phyloP scores from a whole-genome alignment of 2,888 invertebrate species.

The Galerucella calmariensis region DNA sequence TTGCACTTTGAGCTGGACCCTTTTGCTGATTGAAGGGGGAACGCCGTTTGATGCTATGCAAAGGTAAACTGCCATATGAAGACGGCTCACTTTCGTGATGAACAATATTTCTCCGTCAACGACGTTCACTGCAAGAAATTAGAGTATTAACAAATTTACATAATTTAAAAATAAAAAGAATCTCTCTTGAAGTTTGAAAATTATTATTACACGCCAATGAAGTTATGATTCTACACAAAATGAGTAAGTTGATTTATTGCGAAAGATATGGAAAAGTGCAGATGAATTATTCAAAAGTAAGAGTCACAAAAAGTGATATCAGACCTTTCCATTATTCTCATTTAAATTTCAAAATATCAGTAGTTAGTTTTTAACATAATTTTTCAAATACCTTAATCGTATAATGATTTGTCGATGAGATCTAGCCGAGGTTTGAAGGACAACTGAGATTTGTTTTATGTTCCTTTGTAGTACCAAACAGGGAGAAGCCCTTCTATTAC shows the following conservation, averaged over 20 bases:
- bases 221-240: slow-evolving; percentile 40
- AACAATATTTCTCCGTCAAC: slow-evolving; percentile 89
- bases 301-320: slow-evolving; percentile 8
- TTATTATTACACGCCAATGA: neutral
- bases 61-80: slow-evolving; percentile 93
- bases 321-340: neutral
- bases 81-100: slow-evolving; percentile 87
- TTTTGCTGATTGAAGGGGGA: slow-evolving; percentile 88
- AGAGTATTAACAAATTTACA: too few species aligned
- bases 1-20: slow-evolving; percentile 84
- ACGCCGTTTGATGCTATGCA: slow-evolving; percentile 95
- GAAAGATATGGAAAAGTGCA: slow-evolving; percentile 37
- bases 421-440: too few species aligned
- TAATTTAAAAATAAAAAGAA: too few species aligned
- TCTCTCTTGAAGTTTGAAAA: too few species aligned
- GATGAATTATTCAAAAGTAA: slow-evolving; percentile 41
- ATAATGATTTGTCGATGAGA: too few species aligned
- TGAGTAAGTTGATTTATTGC: slow-evolving; percentile 45
- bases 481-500: too few species aligned
- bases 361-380: too few species aligned
- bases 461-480: too few species aligned
- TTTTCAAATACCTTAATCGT: too few species aligned
- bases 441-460: too few species aligned
- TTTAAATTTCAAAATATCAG: neutral
- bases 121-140: slow-evolving; percentile 77